A percentile compares a stretch with the other conserved stretches of the same genome.
phyloP scores from a whole-genome alignment of 2,113 vertebrate genomes.

The Scophthalmus maximus region DNA sequence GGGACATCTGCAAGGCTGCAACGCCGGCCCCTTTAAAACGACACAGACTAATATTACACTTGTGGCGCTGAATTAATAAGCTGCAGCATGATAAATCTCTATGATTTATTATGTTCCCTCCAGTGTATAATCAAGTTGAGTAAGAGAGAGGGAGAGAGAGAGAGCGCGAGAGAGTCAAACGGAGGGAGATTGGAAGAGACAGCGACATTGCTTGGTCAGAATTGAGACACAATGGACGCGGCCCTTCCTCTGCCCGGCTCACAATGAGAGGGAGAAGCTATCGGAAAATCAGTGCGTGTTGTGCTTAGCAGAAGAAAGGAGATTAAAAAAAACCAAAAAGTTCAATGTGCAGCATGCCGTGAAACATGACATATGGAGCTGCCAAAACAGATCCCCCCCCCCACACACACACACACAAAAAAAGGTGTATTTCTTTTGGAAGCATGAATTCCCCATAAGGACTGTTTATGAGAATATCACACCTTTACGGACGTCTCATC shows the following conservation, averaged over 20 bases:
- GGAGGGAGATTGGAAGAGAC: slow-evolving; percentile 45
- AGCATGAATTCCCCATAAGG: slow-evolving; percentile 52
- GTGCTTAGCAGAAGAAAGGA: slow-evolving; percentile 49
- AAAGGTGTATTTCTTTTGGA: slow-evolving; percentile 47
- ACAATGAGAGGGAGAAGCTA: slow-evolving; percentile 35
- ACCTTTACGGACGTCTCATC: slow-evolving; percentile 69
- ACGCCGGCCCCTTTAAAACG: slow-evolving; percentile 72
- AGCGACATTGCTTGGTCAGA: slow-evolving; percentile 35
- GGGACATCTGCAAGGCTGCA: slow-evolving; percentile 25
- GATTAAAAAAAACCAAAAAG: slow-evolving; percentile 63
- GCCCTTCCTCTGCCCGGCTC: slow-evolving; percentile 41
- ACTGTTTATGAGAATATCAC: slow-evolving; percentile 70
- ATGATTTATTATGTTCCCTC: slow-evolving; percentile 79
- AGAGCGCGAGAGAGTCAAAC: slow-evolving; percentile 41
- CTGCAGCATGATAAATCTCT: slow-evolving; percentile 76
- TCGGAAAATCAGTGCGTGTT: slow-evolving; percentile 54
- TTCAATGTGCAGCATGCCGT: slow-evolving; percentile 49
- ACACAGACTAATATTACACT: slow-evolving; percentile 74
- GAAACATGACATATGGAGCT: slow-evolving; percentile 61
- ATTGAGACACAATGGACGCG: slow-evolving; percentile 51
- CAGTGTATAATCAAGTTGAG: slow-evolving; percentile 78
- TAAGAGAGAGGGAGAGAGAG: slow-evolving; percentile 33
- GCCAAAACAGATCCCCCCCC: slow-evolving; percentile 41
- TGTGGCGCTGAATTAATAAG: slow-evolving; percentile 82
- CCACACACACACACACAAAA: too few relatives aligned